A percentile compares a stretch with the other conserved stretches of the same genome.
These are phyloP conservation scores for Hydrotaea diabolus DNA, from an alignment of 2,888 invertebrate species.

Conservation along the genomic window DNA sequence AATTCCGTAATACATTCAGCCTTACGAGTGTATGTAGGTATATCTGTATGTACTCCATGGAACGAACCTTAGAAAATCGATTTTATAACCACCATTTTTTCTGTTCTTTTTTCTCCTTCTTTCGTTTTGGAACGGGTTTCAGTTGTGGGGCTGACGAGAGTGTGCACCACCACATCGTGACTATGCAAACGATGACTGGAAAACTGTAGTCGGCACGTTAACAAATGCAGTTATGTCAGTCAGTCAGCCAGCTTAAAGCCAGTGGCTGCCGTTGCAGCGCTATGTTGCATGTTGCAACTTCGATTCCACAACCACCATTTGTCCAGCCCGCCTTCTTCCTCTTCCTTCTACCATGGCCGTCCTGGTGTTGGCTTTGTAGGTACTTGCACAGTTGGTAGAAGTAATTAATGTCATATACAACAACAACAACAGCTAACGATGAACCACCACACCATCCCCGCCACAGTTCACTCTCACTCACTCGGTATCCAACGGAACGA, in stretches of 20 bases:
- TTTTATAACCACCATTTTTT: background rate
- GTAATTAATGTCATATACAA: constrained; percentile 6
- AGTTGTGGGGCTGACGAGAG: too few relatives aligned
- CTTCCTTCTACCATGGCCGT: background rate
- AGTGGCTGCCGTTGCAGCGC: background rate
- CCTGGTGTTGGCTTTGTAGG: background rate
- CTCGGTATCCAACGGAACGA: background rate
- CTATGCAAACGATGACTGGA: constrained; percentile 5
- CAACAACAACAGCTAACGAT: background rate
- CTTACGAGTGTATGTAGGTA: too few relatives aligned
- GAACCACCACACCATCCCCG: background rate
- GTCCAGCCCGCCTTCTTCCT: background rate
- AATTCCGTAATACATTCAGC: constrained; percentile 1
- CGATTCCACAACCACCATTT: background rate
- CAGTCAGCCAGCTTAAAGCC: constrained; percentile 40
- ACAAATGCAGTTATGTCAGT: constrained; percentile 47
- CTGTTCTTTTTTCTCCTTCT: background rate
- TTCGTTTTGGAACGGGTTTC: background rate
- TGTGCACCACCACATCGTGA: constrained; percentile 39
- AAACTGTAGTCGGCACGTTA: background rate
- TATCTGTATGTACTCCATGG: background rate
- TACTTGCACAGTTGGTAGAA: background rate
- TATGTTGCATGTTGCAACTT: constrained; percentile 9
- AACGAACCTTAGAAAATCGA: constrained; percentile 22
- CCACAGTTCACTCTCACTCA: constrained; percentile 15